Evolutionary conservation across 2,113 vertebrate genomes (phyloP).

Genomic region (Panthera uncia): DNA sequence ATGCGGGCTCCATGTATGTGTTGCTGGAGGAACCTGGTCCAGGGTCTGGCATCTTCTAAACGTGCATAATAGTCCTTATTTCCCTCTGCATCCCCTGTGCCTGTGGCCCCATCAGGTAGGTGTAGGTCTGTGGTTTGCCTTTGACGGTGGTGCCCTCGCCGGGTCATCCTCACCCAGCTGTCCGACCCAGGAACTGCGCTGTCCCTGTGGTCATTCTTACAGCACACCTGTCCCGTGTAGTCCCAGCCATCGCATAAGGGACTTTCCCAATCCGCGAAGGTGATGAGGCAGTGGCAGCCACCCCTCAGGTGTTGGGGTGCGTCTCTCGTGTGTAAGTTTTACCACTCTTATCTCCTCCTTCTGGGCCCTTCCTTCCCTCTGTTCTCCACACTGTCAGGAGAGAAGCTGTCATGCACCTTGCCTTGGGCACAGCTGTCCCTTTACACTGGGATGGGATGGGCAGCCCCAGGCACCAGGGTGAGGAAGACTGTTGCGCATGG

Average conservation of each 20-base stretch:
- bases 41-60: too few relatives aligned
- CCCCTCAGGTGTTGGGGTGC: accelerated
- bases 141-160: not conserved
- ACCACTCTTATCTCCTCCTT: not conserved
- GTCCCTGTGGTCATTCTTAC: accelerated
- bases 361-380: not conserved
- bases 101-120: not conserved
- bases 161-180: accelerated
- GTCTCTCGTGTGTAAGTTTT: not conserved
- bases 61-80: accelerated
- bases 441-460: not conserved
- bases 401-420: accelerated
- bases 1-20: accelerated
- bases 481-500: not conserved
- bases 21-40: accelerated
- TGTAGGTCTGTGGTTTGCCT: accelerated
- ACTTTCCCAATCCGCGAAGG: accelerated
- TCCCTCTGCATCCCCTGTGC: accelerated
- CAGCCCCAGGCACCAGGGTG: accelerated
- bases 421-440: too few relatives aligned
- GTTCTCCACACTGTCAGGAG: accelerated
- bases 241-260: accelerated
- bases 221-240: accelerated
- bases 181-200: accelerated
- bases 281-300: too few relatives aligned